Evolutionary conservation across 1,140 invertebrate genomes (phyloP).

Genomic region (Sycophila sp.): DNA sequence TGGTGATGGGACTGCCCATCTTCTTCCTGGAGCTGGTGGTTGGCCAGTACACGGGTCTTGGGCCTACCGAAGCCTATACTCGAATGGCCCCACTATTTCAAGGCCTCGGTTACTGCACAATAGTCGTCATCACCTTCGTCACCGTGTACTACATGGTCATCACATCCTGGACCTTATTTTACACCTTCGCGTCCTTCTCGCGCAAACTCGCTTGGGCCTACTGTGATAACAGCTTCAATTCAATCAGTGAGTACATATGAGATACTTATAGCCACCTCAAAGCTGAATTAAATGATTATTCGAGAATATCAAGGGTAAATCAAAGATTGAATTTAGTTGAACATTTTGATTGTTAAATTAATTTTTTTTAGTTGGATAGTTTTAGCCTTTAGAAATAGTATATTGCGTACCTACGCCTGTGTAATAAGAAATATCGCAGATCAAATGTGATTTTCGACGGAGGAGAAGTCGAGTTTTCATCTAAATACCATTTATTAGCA

Average conservation of each 20-base stretch:
- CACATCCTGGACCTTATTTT: constrained; percentile 82
- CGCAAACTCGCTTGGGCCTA: constrained; percentile 76
- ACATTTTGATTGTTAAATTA: too few species aligned
- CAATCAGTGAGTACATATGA: constrained; percentile 64
- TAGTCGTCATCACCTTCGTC: constrained; percentile 81
- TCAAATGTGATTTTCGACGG: too few species aligned
- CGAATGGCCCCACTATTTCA: constrained; percentile 72
- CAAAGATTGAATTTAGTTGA: too few species aligned
- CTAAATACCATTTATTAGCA: too few species aligned
- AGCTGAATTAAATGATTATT: too few species aligned
- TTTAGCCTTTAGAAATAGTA: too few species aligned
- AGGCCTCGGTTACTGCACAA: constrained; percentile 74
- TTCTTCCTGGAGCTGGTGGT: constrained; percentile 75
- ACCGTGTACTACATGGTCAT: constrained; percentile 88
- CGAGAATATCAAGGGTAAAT: too few species aligned
- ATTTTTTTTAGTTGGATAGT: too few species aligned
- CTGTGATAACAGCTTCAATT: constrained; percentile 79
- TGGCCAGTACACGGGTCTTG: constrained; percentile 73
- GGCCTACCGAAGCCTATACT: constrained; percentile 70
- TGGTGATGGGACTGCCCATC: constrained; percentile 83
- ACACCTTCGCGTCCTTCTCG: constrained; percentile 77
- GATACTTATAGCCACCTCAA: too few species aligned
- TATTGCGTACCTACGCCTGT: too few species aligned
- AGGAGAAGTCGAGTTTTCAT: too few species aligned
- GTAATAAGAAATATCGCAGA: too few species aligned